Conservation (phyloP, 2,888 invertebrate genomes). For the Perithous albicinctus region DNA sequence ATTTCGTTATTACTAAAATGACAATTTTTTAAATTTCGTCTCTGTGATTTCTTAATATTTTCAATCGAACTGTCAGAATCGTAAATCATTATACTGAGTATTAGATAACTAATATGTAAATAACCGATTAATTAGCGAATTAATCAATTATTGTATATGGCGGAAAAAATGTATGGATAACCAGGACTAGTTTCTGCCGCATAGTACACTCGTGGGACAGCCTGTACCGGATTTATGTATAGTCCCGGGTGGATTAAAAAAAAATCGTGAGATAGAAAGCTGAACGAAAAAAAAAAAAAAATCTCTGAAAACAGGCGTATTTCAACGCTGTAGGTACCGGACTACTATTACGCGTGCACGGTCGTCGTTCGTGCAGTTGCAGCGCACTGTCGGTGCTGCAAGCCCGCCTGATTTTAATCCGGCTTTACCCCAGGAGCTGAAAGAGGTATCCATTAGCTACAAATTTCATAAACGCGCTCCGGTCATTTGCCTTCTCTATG, state of each 20-base stretch:
- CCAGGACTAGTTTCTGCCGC: conserved; percentile 5
- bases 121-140: conserved; percentile 1
- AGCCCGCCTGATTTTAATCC: conserved; percentile 75
- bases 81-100: background rate
- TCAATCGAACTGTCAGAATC: background rate
- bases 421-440: conserved; percentile 71
- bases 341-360: conserved; percentile 14
- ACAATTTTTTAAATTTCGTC: background rate
- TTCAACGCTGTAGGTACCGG: conserved; percentile 24
- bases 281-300: conserved; percentile 24
- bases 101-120: background rate
- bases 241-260: conserved; percentile 28
- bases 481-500: conserved; percentile 51
- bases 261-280: conserved; percentile 25
- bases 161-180: background rate
- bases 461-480: conserved; percentile 72
- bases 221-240: conserved; percentile 19
- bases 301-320: conserved; percentile 38
- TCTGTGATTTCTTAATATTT: background rate
- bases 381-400: conserved; percentile 47
- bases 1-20: no score
- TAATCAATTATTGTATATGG: background rate
- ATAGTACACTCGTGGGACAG: conserved; percentile 22
- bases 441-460: conserved; percentile 75
- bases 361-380: conserved; percentile 50